Evolutionary conservation across 2,797 vertebrate species (phyloP).

Genomic region (Micromesistius poutassou): DNA sequence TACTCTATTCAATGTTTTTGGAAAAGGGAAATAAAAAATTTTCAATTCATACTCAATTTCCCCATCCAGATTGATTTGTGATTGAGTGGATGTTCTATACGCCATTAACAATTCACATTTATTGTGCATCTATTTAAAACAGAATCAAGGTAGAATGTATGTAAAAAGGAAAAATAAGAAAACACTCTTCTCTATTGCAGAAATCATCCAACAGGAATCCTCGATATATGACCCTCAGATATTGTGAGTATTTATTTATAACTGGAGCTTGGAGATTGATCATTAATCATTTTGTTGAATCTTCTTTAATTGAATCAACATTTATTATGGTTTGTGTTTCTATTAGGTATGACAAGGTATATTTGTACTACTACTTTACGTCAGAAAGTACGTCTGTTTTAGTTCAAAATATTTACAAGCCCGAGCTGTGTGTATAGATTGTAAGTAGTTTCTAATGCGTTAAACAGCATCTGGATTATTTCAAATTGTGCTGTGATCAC

Average conservation of each 20-base stretch:
- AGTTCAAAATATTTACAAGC: not conserved
- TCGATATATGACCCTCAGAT: conserved; percentile 1
- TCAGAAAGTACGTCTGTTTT: not conserved
- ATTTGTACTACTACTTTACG: not conserved
- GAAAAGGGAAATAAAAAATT: no score
- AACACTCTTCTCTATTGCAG: not conserved
- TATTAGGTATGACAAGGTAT: no score
- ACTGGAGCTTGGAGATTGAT: not conserved
- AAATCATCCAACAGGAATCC: conserved; percentile 1
- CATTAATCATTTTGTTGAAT: not conserved
- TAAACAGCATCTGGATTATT: no score
- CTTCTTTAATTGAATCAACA: not conserved
- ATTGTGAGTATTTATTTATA: conserved; percentile 9
- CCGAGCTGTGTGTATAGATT: not conserved
- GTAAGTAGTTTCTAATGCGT: no score
- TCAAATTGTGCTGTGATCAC: no score
- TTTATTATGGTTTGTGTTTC: not conserved
- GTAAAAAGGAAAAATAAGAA: not conserved
- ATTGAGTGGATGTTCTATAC: not conserved
- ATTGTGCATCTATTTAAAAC: not conserved
- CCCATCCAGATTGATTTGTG: not conserved
- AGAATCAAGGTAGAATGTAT: not conserved
- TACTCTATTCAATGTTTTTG: not conserved
- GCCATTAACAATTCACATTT: not conserved
- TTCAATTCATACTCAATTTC: not conserved